A percentile compares a stretch with the other conserved stretches of the same genome.
phyloP scores from a whole-genome alignment of 2,113 vertebrate genomes.

The Channa maculata region DNA sequence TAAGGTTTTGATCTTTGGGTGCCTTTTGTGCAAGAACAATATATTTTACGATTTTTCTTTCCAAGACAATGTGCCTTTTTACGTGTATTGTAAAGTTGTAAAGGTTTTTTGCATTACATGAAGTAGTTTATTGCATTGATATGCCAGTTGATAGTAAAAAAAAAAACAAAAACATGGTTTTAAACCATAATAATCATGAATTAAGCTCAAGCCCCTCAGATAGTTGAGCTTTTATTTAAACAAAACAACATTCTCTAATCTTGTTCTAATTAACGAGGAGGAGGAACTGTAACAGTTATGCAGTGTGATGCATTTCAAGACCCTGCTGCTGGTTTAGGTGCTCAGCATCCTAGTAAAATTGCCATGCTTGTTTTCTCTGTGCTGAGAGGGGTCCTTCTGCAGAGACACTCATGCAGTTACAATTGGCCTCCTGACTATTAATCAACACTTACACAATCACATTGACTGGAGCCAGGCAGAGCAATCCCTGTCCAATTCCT shows the following conservation, averaged over 20 bases:
- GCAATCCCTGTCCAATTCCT: not conserved
- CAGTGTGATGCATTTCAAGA: too few relatives aligned
- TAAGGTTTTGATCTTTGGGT: not conserved
- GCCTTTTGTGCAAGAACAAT: slow-evolving; percentile 25
- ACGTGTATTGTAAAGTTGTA: too few relatives aligned
- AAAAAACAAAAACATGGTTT: not conserved
- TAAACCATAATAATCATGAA: not conserved
- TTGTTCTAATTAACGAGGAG: too few relatives aligned
- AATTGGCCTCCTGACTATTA: not conserved
- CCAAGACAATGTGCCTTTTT: slow-evolving; percentile 29
- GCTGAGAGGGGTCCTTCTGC: slow-evolving; percentile 12
- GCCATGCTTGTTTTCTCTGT: too few relatives aligned
- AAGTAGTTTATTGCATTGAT: too few relatives aligned
- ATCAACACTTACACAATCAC: not conserved
- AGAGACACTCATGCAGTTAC: slow-evolving; percentile 22
- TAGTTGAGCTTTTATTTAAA: not conserved
- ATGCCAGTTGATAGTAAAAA: too few relatives aligned
- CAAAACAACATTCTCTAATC: too few relatives aligned
- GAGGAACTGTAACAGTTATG: too few relatives aligned
- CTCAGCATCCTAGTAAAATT: too few relatives aligned
- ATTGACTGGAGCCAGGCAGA: not conserved
- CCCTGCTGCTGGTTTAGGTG: too few relatives aligned
- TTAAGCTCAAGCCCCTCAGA: not conserved
- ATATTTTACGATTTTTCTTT: slow-evolving; percentile 1
- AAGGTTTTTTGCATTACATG: too few relatives aligned